Evolutionary conservation across 2,888 invertebrate genomes (phyloP).

Genomic region (Eilema caniola): DNA sequence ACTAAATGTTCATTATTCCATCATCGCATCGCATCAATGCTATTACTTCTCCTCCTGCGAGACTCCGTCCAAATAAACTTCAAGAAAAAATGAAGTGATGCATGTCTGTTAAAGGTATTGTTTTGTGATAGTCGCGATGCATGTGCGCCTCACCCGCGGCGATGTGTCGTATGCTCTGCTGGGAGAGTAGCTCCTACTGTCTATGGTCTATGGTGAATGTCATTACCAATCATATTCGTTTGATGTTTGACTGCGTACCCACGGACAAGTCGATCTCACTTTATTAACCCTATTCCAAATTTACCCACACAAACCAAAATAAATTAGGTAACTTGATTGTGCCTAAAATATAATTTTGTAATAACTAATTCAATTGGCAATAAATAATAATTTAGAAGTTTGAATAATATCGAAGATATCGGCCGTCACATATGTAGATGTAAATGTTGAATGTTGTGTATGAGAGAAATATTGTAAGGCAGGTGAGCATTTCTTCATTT

Average conservation of each 20-base stretch:
- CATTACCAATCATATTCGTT: conserved; percentile 37
- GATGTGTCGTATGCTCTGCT: conserved; percentile 54
- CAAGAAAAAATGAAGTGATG: conserved; percentile 69
- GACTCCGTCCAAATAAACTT: conserved; percentile 57
- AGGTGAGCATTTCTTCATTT: conserved; percentile 60
- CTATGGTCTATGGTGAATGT: conserved; percentile 46
- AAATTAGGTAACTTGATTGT: conserved; percentile 28
- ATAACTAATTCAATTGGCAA: conserved; percentile 33
- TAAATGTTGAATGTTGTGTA: conserved; percentile 52
- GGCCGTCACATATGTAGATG: conserved; percentile 45
- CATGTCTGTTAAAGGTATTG: conserved; percentile 68
- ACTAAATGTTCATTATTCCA: conserved; percentile 70
- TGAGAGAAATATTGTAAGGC: conserved; percentile 49
- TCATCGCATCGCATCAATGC: conserved; percentile 71
- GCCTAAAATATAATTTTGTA: conserved; percentile 10
- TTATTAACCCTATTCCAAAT: conserved; percentile 43
- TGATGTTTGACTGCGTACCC: conserved; percentile 47
- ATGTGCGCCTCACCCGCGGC: conserved; percentile 65
- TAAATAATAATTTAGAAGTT: conserved; percentile 27
- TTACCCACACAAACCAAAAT: conserved; percentile 35
- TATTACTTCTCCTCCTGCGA: conserved; percentile 65
- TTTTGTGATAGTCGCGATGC: conserved; percentile 66
- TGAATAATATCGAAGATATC: conserved; percentile 32
- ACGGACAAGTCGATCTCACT: conserved; percentile 46
- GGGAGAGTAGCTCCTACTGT: conserved; percentile 54